Percentiles rank a stretch among this genome's conserved stretches.
Evolutionary conservation across 1,140 invertebrate species (phyloP).

Genomic region (Drosophila miranda): DNA sequence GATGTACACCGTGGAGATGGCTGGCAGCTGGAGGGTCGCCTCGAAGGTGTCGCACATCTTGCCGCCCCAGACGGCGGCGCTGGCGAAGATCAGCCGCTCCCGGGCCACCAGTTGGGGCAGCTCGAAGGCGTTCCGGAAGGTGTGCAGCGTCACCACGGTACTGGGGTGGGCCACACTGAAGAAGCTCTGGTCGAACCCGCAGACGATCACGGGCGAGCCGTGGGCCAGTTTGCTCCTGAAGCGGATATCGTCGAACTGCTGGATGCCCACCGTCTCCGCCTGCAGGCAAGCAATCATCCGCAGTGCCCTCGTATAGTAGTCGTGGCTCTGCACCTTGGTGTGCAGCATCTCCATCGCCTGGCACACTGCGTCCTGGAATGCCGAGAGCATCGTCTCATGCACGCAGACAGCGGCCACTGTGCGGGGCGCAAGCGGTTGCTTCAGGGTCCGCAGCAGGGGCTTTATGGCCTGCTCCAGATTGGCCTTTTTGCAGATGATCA

Average conservation of each 20-base stretch:
- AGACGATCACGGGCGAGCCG: slow-evolving; percentile 45
- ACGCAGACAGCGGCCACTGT: slow-evolving; percentile 45
- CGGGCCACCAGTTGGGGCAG: slow-evolving; percentile 17
- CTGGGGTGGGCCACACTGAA: slow-evolving; percentile 46
- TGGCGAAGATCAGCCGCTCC: slow-evolving; percentile 38
- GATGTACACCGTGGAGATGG: slow-evolving; percentile 31
- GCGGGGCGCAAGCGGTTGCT: slow-evolving; percentile 36
- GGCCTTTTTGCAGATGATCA: slow-evolving; percentile 38
- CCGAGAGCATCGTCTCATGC: slow-evolving; percentile 53
- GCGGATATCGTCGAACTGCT: slow-evolving; percentile 36
- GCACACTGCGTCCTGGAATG: slow-evolving; percentile 31
- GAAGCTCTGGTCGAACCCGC: slow-evolving; percentile 58
- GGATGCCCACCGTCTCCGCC: slow-evolving; percentile 38
- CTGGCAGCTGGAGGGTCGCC: slow-evolving; percentile 28
- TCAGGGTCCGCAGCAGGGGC: slow-evolving; percentile 27
- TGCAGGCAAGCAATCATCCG: slow-evolving; percentile 32
- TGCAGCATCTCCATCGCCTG: slow-evolving; percentile 36
- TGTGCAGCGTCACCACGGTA: slow-evolving; percentile 56
- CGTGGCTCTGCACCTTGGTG: slow-evolving; percentile 34
- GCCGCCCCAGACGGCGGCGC: slow-evolving; percentile 45
- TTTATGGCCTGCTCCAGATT: slow-evolving; percentile 34
- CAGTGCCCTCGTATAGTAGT: slow-evolving; percentile 19
- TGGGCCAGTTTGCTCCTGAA: slow-evolving; percentile 34
- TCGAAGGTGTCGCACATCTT: slow-evolving; percentile 56
- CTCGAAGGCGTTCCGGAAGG: slow-evolving; percentile 44